Evolutionary conservation across 1,140 invertebrate species (phyloP).

Genomic region (Achatina immaculata): DNA sequence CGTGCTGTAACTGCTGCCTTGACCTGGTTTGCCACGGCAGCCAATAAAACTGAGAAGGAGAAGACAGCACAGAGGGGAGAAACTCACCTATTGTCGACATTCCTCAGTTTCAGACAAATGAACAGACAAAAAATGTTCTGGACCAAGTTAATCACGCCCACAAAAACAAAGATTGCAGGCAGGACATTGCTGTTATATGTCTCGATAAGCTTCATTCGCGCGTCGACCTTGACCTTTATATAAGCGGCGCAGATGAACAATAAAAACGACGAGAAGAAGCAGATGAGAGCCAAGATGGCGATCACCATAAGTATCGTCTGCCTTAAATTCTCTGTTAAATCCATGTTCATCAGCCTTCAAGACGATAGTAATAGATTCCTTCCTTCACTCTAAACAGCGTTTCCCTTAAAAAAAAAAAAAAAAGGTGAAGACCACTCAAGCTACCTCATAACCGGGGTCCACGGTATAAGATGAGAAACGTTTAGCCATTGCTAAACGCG

Average conservation of each 20-base stretch:
- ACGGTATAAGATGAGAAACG: too few species aligned
- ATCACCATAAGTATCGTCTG: constrained; percentile 23
- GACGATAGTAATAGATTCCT: too few species aligned
- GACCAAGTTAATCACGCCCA: constrained; percentile 26
- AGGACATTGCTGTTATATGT: constrained; percentile 36
- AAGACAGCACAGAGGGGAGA: too few species aligned
- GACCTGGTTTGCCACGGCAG: too few species aligned
- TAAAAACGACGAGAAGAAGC: constrained; percentile 34
- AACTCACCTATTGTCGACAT: constrained; percentile 21
- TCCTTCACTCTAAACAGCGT: too few species aligned
- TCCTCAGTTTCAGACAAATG: constrained; percentile 11
- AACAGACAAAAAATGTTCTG: constrained; percentile 1
- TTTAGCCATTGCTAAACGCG: too few species aligned
- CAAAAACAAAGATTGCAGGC: constrained; percentile 24
- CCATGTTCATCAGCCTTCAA: constrained; percentile 2
- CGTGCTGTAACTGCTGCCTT: too few species aligned
- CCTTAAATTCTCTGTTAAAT: neutral
- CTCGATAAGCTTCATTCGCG: constrained; percentile 21
- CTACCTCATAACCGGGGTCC: too few species aligned
- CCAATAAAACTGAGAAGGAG: too few species aligned
- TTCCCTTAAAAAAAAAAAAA: too few species aligned
- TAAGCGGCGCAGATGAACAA: constrained; percentile 28
- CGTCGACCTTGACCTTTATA: constrained; percentile 28
- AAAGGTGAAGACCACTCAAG: too few species aligned
- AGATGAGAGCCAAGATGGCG: constrained; percentile 24